A percentile compares a stretch with the other conserved stretches of the same genome.
These are phyloP conservation scores for Scaeva pyrastri DNA, from an alignment of 2,888 invertebrate species.

Conservation along the genomic window DNA sequence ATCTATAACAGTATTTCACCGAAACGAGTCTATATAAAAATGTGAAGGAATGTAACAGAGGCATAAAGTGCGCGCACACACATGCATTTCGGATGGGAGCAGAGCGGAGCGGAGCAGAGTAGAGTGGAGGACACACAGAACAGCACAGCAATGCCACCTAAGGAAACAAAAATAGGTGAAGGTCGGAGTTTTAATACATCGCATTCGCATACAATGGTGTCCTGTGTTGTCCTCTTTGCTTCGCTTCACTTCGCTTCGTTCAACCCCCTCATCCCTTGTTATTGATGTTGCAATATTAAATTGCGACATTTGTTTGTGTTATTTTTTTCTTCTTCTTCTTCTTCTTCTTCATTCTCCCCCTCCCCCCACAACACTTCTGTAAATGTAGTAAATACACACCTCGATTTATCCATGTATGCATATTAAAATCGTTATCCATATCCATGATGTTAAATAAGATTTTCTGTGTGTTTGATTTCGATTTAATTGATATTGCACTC, in stretches of 20 bases:
- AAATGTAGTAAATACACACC: constrained; percentile 60
- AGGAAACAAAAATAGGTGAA: constrained; percentile 80
- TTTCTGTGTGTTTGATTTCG: constrained; percentile 43
- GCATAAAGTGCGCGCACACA: constrained; percentile 62
- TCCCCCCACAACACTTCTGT: no score
- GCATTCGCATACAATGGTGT: constrained; percentile 64
- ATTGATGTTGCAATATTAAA: constrained; percentile 62
- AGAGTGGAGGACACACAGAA: neutral
- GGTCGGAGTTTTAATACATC: constrained; percentile 78
- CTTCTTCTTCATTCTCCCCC: no score
- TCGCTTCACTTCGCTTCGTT: no score
- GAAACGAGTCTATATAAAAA: neutral
- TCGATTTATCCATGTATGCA: constrained; percentile 75
- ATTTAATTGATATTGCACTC: constrained; percentile 57
- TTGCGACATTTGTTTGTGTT: constrained; percentile 39
- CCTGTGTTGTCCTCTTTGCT: constrained; percentile 63
- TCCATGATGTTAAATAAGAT: constrained; percentile 50
- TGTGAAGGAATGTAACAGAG: constrained; percentile 34
- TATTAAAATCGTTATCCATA: constrained; percentile 73
- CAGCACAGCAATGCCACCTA: constrained; percentile 58
- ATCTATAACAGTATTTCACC: constrained; percentile 19
- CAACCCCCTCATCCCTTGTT: neutral
- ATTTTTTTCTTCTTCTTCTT: neutral
- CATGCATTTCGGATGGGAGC: constrained; percentile 17
- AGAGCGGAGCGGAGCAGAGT: no score